Evolutionary conservation across 2,888 invertebrate genomes (phyloP).

Genomic region (Catocala sponsa): DNA sequence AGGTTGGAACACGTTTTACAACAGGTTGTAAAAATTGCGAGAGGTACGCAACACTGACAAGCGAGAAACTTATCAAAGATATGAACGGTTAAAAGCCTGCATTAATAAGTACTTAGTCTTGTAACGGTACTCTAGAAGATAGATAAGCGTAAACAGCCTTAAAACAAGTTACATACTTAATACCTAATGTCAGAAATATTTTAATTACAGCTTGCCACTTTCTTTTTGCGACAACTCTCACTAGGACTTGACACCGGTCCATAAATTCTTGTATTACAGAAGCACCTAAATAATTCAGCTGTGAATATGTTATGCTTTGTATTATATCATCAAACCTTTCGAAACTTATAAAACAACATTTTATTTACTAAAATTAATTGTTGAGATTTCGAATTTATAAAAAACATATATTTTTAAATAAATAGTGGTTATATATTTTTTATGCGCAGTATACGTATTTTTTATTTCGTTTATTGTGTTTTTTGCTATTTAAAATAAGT

Average conservation of each 20-base stretch:
- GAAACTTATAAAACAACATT: too few species aligned
- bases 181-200: constrained; percentile 10
- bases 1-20: constrained; percentile 36
- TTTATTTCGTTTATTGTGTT: too few species aligned
- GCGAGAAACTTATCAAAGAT: constrained; percentile 19
- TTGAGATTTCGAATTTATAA: too few species aligned
- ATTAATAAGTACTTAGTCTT: not conserved
- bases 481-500: too few species aligned
- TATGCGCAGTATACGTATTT: too few species aligned
- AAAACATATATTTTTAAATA: too few species aligned
- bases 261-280: not conserved
- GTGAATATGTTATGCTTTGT: not conserved
- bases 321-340: too few species aligned
- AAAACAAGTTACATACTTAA: constrained; percentile 5
- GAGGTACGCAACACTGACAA: constrained; percentile 30
- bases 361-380: too few species aligned
- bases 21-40: constrained; percentile 39
- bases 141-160: not conserved
- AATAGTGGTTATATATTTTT: too few species aligned
- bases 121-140: not conserved
- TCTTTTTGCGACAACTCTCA: constrained; percentile 22
- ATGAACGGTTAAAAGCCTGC: not conserved
- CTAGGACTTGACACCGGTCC: constrained; percentile 3
- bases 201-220: constrained; percentile 19
- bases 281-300: constrained; percentile 6